A percentile compares a stretch with the other conserved stretches of the same genome.
These are phyloP conservation scores for Brachionus koreanus DNA, from an alignment of 1,140 invertebrate species.

Conservation along the genomic window DNA sequence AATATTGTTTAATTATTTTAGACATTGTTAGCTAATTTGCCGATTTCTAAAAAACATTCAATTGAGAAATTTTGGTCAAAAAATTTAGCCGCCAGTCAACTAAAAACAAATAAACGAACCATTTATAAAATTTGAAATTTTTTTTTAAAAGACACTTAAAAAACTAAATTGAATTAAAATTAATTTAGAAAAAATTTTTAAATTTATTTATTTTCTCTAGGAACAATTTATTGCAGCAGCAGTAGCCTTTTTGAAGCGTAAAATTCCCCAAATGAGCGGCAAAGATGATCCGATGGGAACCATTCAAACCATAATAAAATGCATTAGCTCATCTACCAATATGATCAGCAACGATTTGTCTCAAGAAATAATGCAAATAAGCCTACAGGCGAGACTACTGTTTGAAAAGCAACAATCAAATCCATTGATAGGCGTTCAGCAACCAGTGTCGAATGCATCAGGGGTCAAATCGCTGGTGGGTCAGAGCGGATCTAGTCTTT, in stretches of 20 bases:
- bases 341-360: conserved; percentile 47
- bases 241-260: conserved; percentile 61
- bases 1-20: too few species aligned
- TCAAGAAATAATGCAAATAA: conserved; percentile 35
- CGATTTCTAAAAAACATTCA: too few species aligned
- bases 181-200: too few species aligned
- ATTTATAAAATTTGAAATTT: too few species aligned
- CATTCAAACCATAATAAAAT: conserved; percentile 43
- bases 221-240: conserved; percentile 56
- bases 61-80: too few species aligned
- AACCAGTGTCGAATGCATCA: background rate
- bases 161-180: too few species aligned
- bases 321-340: conserved; percentile 44
- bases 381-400: conserved; percentile 46
- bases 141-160: too few species aligned
- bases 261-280: conserved; percentile 44
- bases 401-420: conserved; percentile 49
- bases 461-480: background rate
- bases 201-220: too few species aligned
- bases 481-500: background rate
- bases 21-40: too few species aligned
- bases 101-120: too few species aligned
- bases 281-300: conserved; percentile 41
- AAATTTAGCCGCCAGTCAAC: too few species aligned
- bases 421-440: conserved; percentile 43